Evolutionary conservation across 2,113 vertebrate genomes (phyloP).

Genomic region (Gorilla gorilla): DNA sequence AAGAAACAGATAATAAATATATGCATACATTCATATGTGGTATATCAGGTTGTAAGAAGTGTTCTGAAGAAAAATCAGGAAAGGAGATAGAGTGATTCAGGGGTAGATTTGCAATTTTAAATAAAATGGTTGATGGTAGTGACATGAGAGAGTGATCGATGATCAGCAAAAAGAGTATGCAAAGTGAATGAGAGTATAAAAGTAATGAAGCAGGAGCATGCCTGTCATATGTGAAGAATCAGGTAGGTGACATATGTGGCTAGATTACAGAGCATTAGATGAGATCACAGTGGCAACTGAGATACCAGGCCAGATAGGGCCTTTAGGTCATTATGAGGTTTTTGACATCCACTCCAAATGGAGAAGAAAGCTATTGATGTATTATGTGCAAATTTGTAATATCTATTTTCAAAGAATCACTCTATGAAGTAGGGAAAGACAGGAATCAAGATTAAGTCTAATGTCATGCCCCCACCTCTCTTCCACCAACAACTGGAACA

Average conservation of each 20-base stretch:
- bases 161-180: neutral
- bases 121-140: too few relatives aligned
- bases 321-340: too few relatives aligned
- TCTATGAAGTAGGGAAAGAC: neutral
- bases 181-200: neutral
- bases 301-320: too few relatives aligned
- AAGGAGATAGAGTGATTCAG: neutral
- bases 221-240: neutral
- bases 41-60: neutral
- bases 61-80: neutral
- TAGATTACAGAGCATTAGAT: neutral
- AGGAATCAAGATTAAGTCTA: neutral
- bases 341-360: neutral
- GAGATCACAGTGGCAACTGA: neutral
- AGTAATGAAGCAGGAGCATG: neutral
- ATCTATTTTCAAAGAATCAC: neutral
- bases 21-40: neutral
- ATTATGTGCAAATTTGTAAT: neutral
- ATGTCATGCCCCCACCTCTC: neutral
- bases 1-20: neutral
- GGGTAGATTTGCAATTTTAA: neutral
- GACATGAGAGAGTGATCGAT: neutral
- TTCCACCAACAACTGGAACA: neutral
- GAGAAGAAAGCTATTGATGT: neutral
- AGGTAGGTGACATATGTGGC: fast-evolving